Base-by-base conservation (phyloP, 2,113 vertebrate species). In the Setophaga kirtlandii region DNA sequence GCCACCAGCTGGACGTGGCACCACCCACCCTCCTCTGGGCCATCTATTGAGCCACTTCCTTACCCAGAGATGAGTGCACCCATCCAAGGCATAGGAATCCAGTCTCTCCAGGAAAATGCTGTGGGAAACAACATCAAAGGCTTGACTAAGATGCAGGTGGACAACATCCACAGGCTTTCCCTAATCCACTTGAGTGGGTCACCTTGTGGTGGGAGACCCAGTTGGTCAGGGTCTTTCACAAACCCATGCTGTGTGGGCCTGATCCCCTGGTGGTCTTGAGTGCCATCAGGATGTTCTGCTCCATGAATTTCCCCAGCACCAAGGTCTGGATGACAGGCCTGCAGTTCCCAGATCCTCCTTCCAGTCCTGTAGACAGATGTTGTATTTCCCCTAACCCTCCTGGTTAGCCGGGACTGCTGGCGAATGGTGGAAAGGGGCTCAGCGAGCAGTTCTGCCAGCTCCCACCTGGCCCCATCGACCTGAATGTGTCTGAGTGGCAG, bases 1-100 rank as follows among this genome's bases (percentile, higher is more conserved):
- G 22, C 6, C 6, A 9, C 50, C 50, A 71, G 5, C 21, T 33
- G 52, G 42, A 50, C 10, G 16, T 31, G 31, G 35, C 11, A 10
- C 15, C 44, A 20, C 35, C 70, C 33, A 50, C 23, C 42, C 42
- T n/a, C 8, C 25, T 55, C 33, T 25, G 65, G 44, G 39, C 7
- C n/a, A 2, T 1, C 4, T n/a, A 19, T 31, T 1, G 4, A 77
- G 30, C 10, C n/a, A 28, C 15, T 33, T 37, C 44, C 52, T 39
- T 55, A 50, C 10, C 33, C 8, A 12, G 42, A 2, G 2, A 39
- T 15, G 19, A 10, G 5, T 27, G 35, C 6, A 9, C 24, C 14
- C 1, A 0, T 58, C 44, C 63, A 64, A 35, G 37, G 50, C 28
- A 3, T 6, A 9, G 31, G 28, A 80, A 52, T 62, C 14, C 69